Conservation (phyloP, 2,113 vertebrate species). For the Raphicerus campestris region DNA sequence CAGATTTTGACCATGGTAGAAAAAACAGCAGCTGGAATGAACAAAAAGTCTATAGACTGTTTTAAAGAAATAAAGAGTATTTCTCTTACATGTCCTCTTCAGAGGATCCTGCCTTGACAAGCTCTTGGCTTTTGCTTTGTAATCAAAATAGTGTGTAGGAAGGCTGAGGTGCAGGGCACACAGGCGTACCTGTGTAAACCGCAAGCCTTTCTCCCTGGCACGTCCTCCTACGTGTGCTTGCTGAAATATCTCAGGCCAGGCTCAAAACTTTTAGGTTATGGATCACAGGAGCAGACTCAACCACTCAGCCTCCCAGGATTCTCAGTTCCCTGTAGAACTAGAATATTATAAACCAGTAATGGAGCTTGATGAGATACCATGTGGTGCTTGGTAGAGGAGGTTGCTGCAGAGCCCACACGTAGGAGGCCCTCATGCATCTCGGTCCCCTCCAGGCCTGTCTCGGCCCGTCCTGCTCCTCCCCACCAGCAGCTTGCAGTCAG, state of each 20-base stretch:
- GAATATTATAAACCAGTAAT: background rate
- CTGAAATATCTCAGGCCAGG: background rate
- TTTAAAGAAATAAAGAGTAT: background rate
- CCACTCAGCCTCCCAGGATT: background rate
- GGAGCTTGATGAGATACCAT: background rate
- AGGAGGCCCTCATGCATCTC: background rate
- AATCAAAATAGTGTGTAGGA: no score
- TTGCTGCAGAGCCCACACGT: background rate
- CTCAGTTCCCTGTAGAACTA: background rate
- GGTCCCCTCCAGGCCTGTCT: background rate
- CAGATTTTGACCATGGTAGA: background rate
- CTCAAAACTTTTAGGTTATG: background rate
- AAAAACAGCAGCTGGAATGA: background rate
- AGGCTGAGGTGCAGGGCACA: background rate
- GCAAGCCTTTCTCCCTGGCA: background rate
- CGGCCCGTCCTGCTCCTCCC: rapidly evolving
- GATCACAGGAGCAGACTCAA: background rate
- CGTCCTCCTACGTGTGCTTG: rapidly evolving
- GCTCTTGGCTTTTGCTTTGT: background rate
- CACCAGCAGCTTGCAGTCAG: background rate
- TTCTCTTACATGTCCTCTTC: background rate
- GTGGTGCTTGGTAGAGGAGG: background rate
- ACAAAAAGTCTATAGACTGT: background rate
- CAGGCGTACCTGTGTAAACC: background rate
- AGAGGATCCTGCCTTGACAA: background rate